Base-by-base conservation (phyloP, 2,113 vertebrate genomes). In the Nycticebus coucang region DNA sequence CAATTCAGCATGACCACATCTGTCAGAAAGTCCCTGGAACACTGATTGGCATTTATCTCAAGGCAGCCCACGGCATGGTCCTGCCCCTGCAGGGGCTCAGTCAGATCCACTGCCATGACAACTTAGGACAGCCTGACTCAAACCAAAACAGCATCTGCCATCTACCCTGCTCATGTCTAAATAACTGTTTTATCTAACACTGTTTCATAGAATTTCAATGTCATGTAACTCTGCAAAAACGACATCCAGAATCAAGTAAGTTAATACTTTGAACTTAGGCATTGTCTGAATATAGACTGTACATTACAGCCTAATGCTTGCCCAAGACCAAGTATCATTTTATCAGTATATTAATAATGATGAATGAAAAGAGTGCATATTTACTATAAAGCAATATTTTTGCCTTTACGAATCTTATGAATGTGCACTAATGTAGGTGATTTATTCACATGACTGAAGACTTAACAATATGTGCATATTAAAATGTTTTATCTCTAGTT, bases 401-500 rank as follows among this genome's bases (percentile, higher is more conserved):
- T 90, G 26, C 69, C 80, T 89, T 72, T 55, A 59, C 41, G 81
- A 89, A 71, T 78, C 10, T 92, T 74, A 74, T 18, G 14, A 72
- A 28, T 71, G 77, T 68, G 12, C 10, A 15, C 4, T 87, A 68
- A 78, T 57, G 80, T 77, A 92, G 35, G 14, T 72, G 75, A 41
- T 86, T 68, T 30, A 87, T 35, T 88, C 59, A 60, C 17, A 89
- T 22, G 68, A 75, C 12, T 96, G 81, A 92, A 83, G 30, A 83
- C 19, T 9, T 74, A 88, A 69, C 62, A 87, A 87, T 87, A 90
- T 21, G 71, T 15, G 24, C 13, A 89, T 55, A 75, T 69, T 86
- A 68, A 75, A 7, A 19, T 66, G 85, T 77, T 95, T 78, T 37
- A 93, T 88, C 24, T 35, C 15, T n/a, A 83, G 18, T 95, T 95